phyloP scores from a whole-genome alignment of 2,888 invertebrate species.

The Phaedon cochleariae region DNA sequence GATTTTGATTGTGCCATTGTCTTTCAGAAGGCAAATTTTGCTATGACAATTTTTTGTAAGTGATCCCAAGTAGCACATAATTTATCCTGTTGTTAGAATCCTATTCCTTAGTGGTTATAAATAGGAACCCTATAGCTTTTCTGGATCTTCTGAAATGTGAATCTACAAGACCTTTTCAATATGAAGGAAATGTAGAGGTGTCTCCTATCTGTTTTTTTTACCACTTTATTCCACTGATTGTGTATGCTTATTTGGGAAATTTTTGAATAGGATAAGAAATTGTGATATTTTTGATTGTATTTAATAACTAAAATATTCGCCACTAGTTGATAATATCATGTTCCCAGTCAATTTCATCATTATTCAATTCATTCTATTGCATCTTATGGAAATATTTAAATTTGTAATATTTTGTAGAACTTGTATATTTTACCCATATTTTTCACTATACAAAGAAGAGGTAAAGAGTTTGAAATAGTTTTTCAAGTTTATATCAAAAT shows the following conservation, averaged over 20 bases:
- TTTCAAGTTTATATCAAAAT: not conserved
- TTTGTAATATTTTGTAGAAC: not conserved
- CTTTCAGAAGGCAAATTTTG: not conserved
- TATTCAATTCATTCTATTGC: not conserved
- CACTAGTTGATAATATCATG: not conserved
- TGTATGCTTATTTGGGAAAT: not conserved
- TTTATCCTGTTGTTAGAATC: too few relatives aligned
- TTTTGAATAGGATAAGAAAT: not conserved
- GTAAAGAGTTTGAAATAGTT: not conserved
- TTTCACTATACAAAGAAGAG: not conserved
- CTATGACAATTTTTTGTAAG: not conserved
- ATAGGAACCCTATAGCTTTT: too few relatives aligned
- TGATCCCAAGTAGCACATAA: not conserved
- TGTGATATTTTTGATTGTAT: not conserved
- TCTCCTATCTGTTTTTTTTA: too few relatives aligned
- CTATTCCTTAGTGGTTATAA: too few relatives aligned
- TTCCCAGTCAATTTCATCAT: not conserved
- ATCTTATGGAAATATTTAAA: not conserved
- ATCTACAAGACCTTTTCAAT: too few relatives aligned
- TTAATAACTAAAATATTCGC: not conserved
- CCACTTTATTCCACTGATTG: not conserved
- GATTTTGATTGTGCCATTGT: slow-evolving; percentile 1
- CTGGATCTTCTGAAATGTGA: too few relatives aligned
- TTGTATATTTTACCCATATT: not conserved
- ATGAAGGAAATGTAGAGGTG: too few relatives aligned